Base-by-base conservation (phyloP, 2,113 vertebrate species). In the Oryzias celebensis region DNA sequence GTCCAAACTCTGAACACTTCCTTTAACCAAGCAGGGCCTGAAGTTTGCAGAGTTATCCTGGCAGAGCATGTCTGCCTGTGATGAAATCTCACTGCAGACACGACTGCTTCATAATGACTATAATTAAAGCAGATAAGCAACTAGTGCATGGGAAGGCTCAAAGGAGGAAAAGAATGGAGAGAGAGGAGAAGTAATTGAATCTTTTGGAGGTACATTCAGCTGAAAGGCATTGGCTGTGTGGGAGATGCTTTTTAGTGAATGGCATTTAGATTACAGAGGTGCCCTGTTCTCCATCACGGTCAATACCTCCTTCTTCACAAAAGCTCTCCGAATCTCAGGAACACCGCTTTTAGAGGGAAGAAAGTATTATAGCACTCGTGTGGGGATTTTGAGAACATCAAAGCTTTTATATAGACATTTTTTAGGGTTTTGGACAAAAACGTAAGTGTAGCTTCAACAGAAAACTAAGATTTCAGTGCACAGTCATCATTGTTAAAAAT, bases 221-320 rank as follows among this genome's bases (percentile, higher is more conserved):
- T 88, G 85, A 91, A 88, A 90, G 81, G 83, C 75, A 82, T 68
- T 82, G 84, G 79, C 85, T 88, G 83, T 87, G 82, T 85, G 74
- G 82, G 81, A 86, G 86, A 89, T 86, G 89, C 83, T 88, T 89
- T 87, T 84, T 84, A 87, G 47, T 82, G 87, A 92, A 90, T 91
- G 89, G 87, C 89, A 87, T 89, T 90, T 90, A 87, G 88, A 91
- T 90, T 90, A 89, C 90, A 90, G 85, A 84, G 84, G 82, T 82
- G 80, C 74, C 85, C 84, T 86, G 82, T 85, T 84, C 84, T 60
- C 80, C 85, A 83, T 87, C 76, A 86, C 73, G 79, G 89, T 89
- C 85, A 89, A 90, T 88, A 90, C 84, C 82, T 84, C 89, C 78
- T 81, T 70, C 77, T 75, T 71, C 83, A 89, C 87, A 91, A 90